These are phyloP conservation scores for Kryphioiulus occultus DNA, from an alignment of 2,888 invertebrate genomes.

Conservation along the genomic window DNA sequence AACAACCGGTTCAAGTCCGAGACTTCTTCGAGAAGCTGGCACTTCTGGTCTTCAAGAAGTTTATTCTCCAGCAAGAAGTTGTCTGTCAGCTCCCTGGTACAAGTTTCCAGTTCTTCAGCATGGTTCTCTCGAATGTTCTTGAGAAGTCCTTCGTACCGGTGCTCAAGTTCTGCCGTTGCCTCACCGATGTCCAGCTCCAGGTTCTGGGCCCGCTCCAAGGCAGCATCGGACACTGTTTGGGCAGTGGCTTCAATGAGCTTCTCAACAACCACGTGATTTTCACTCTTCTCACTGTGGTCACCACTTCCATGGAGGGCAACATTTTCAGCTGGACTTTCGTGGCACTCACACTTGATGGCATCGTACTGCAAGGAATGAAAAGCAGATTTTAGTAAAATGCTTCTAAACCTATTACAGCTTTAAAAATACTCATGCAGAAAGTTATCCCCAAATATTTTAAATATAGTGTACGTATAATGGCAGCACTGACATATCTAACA, in stretches of 20 bases:
- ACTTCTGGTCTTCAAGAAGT: background rate
- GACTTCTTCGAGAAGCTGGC: background rate
- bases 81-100: background rate
- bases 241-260: conserved; percentile 37
- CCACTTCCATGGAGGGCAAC: background rate
- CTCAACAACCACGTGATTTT: background rate
- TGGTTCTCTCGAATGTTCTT: background rate
- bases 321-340: background rate
- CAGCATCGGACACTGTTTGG: background rate
- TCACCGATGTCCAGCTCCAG: conserved; percentile 30
- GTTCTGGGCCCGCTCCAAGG: conserved; percentile 8
- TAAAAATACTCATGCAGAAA: too few relatives aligned
- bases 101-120: conserved; percentile 2
- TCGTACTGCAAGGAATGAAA: conserved; percentile 16
- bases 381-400: background rate
- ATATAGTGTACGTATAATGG: background rate
- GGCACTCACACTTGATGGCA: conserved; percentile 41
- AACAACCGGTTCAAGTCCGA: background rate
- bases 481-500: background rate
- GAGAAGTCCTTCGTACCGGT: background rate
- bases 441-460: too few relatives aligned
- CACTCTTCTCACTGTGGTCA: background rate
- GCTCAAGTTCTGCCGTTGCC: background rate
- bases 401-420: background rate
- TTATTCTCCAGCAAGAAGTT: background rate